These are phyloP conservation scores for Galaxea fascicularis DNA, from an alignment of 92 coral and sea anemone genomes.

Conservation along the genomic window DNA sequence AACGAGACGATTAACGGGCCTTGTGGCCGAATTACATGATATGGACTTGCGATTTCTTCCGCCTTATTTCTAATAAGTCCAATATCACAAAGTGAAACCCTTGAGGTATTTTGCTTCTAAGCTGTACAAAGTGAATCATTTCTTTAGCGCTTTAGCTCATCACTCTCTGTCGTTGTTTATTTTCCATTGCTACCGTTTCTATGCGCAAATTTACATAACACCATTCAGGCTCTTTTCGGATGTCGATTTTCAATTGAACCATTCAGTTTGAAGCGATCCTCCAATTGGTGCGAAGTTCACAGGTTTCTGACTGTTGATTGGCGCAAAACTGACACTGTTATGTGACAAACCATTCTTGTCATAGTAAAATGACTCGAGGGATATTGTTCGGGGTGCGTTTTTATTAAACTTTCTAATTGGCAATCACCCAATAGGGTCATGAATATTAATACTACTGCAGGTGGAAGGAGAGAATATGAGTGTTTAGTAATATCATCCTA, in stretches of 20 bases:
- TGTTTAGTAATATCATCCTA: conserved; percentile 46
- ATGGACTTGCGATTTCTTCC: not conserved
- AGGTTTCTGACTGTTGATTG: conserved; percentile 25
- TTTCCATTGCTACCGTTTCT: conserved; percentile 59
- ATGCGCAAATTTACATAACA: conserved; percentile 53
- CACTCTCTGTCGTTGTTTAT: conserved; percentile 14
- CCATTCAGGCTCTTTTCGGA: conserved; percentile 12
- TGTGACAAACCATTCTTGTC: conserved; percentile 34
- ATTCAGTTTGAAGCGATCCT: conserved; percentile 9
- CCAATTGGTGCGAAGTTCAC: conserved; percentile 31
- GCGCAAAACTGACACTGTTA: conserved; percentile 17
- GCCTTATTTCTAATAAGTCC: no score
- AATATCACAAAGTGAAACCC: no score
- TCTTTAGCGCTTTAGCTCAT: not conserved
- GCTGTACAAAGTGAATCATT: not conserved
- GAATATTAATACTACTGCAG: conserved; percentile 76
- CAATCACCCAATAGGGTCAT: conserved; percentile 64
- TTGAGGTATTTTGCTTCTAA: no score
- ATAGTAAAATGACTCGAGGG: conserved; percentile 57
- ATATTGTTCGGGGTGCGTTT: conserved; percentile 41
- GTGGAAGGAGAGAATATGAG: conserved; percentile 44
- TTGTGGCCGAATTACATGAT: not conserved
- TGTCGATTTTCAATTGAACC: conserved; percentile 22
- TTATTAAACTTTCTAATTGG: conserved; percentile 73
- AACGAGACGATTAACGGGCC: not conserved